Conservation (phyloP, 2,888 invertebrate species). For the Eurytoma californica region DNA sequence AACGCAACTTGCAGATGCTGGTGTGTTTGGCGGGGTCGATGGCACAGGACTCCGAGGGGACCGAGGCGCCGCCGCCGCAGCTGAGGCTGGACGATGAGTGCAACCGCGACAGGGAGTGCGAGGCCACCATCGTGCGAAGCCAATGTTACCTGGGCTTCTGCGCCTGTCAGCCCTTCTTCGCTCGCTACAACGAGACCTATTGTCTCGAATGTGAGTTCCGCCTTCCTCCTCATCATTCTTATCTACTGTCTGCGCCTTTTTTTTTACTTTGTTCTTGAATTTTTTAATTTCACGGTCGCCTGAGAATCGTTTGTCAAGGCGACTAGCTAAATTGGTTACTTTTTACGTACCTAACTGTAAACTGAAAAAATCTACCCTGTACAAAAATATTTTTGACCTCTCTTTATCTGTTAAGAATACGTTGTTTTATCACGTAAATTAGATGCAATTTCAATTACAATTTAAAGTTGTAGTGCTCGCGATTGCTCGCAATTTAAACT, state of each 20-base stretch:
- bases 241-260: neutral
- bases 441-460: no score
- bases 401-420: neutral
- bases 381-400: neutral
- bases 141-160: conserved; percentile 84
- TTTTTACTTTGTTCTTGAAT: neutral
- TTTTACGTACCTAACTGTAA: no score
- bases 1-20: neutral
- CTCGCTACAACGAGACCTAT: conserved; percentile 84
- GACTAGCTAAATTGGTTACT: no score
- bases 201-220: conserved; percentile 87
- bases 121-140: conserved; percentile 78
- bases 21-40: neutral
- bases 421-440: no score
- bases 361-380: neutral
- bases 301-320: no score
- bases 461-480: no score
- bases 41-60: neutral
- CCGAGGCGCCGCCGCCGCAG: conserved; percentile 56
- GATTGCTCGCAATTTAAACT: no score
- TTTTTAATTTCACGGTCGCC: no score
- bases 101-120: conserved; percentile 81
- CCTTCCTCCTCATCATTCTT: neutral
- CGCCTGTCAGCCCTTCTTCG: conserved; percentile 89
- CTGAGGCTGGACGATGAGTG: conserved; percentile 80